These are phyloP conservation scores for Stomorhina lunata DNA, from an alignment of 2,888 invertebrate species.

Conservation along the genomic window DNA sequence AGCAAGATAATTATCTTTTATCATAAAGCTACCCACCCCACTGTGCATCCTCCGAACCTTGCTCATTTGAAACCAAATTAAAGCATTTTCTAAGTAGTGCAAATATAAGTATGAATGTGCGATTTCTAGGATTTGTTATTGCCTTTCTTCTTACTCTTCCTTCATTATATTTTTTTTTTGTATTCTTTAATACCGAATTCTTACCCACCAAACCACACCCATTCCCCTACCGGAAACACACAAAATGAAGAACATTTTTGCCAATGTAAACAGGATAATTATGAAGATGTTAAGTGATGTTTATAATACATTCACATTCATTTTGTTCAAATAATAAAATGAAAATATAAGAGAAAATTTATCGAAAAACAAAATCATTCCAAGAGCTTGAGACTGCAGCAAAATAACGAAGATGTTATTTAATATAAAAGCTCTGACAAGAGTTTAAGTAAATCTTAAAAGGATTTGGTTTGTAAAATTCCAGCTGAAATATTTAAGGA, in stretches of 20 bases:
- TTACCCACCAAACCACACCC: not conserved
- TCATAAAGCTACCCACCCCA: too few species aligned
- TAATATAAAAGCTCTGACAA: not conserved
- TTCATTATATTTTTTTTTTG: not conserved
- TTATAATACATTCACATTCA: conserved; percentile 39
- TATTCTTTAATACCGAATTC: conserved; percentile 9
- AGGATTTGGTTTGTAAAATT: conserved; percentile 1
- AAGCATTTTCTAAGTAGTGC: too few species aligned
- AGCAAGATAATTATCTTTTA: too few species aligned
- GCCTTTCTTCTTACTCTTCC: too few species aligned
- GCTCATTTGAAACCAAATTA: too few species aligned
- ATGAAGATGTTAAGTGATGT: conserved; percentile 67
- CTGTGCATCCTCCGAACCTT: too few species aligned
- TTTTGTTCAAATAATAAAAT: conserved; percentile 37
- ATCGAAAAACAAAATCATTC: not conserved
- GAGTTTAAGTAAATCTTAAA: not conserved
- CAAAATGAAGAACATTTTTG: conserved; percentile 55
- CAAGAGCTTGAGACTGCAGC: not conserved
- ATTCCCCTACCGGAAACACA: conserved; percentile 59
- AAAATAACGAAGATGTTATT: not conserved
- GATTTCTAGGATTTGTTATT: too few species aligned
- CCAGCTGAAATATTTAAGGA: not conserved
- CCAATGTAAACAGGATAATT: conserved; percentile 70
- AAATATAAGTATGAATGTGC: too few species aligned
- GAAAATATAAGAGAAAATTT: conserved; percentile 31